Evolutionary conservation across 2,113 vertebrate genomes (phyloP), one percentile per base, ranked within the genome.

Genomic region (Aspidoscelis tigris): DNA sequence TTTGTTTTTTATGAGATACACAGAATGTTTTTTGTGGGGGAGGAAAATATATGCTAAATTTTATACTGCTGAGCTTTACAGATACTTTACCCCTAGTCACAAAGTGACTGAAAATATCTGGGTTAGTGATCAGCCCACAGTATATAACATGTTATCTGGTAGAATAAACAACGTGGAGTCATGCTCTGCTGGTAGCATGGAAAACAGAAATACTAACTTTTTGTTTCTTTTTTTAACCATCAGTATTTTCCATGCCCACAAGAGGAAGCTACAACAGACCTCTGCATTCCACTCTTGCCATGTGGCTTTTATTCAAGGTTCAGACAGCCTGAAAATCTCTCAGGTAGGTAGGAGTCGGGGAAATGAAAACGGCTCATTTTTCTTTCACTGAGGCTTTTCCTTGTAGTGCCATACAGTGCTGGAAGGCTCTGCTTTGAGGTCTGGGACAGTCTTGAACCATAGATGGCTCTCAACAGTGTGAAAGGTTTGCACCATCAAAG

Each of bases 21-120:
- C 89, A 91, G 90, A 95, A 94, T 71, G 33, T 33, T 33, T 33
- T 94, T 87, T 61, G 12, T 14, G 4, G 18, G 18, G 4, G 14
- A 91, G 94, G 93, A 84, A 89, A 89, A 80, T 91, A 92, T 90
- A 92, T 80, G 82, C 81, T 89, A 91, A 91, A 93, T 90, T 88
- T 90, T 88, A 85, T 85, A 75, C 80, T 90, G 81, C 74, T 90
- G 89, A 94, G 88, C 75, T 88, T 26, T 73, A 73, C 78, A 44
- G 76, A 87, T 89, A 86, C 77, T 76, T 88, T 78, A 85, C 72
- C 65, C 39, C 43, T 72, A 66, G 87, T 79, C 77, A 90, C 69
- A 84, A 80, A 82, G 84, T 39, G 72, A 68, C 78, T 83, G 83
- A 81, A 87, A 93, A 90, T 41, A 5, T 50, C 55, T 92, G 50